Evolutionary conservation across 2,888 invertebrate species (phyloP).

Genomic region (Chromoteleia sp.): DNA sequence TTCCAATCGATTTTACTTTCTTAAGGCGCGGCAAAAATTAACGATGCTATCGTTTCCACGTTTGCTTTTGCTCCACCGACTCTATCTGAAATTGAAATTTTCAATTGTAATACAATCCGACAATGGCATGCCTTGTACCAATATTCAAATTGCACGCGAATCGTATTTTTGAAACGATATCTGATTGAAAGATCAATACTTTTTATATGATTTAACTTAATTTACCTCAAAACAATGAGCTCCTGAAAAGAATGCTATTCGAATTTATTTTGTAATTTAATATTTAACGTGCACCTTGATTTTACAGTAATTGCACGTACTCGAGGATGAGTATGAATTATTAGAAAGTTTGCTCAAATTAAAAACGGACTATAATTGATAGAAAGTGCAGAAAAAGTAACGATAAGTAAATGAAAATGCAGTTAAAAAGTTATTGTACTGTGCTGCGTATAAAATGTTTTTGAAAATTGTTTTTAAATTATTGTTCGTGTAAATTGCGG

Average conservation of each 20-base stretch:
- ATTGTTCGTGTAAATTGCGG: no score
- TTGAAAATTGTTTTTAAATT: neutral
- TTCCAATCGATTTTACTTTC: conserved; percentile 19
- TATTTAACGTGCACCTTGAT: conserved; percentile 16
- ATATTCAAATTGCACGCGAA: conserved; percentile 32
- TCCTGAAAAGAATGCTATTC: no score
- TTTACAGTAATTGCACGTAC: neutral
- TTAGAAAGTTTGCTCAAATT: conserved; percentile 30
- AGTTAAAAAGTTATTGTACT: neutral
- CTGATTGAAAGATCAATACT: neutral
- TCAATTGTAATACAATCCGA: conserved; percentile 21
- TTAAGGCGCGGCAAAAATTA: conserved; percentile 11
- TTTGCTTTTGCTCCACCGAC: neutral
- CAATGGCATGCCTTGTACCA: conserved; percentile 18
- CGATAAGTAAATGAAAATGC: conserved; percentile 15
- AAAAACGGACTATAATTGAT: conserved; percentile 25
- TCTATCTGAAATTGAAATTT: conserved; percentile 56
- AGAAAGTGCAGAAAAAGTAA: conserved; percentile 23
- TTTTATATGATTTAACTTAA: neutral
- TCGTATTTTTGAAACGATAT: conserved; percentile 4
- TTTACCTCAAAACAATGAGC: no score
- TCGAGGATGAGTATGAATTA: conserved; percentile 20
- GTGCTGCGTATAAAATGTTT: neutral
- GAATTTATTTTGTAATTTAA: neutral
- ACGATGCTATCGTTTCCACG: conserved; percentile 21